Evolutionary conservation across 2,797 vertebrate genomes (phyloP), one percentile per base, ranked within the genome.

Genomic region (Sebastes jordani): DNA sequence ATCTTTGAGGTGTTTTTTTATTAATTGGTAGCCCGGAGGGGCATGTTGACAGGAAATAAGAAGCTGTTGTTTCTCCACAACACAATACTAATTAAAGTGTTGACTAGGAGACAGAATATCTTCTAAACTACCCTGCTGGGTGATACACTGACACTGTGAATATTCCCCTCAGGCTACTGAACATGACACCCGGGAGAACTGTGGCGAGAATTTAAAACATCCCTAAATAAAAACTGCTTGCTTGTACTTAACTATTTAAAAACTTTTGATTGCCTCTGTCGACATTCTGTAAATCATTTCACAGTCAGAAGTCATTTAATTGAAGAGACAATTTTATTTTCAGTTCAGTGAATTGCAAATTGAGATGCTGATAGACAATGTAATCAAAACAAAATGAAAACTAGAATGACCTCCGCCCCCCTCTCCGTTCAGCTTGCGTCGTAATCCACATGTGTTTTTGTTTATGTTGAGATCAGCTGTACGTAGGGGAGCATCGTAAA

Each of bases 1-100:
- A 91, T 91, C 82, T 92, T 86, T 89, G 88, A 92, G 86, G 87
- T 88, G 86, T 61, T 82, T 89, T 55, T 92, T 92, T 92, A 94
- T 93, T 92, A 92, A 91, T 91, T 91, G 86, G 90, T 87, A 74
- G 80, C 88, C 89, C 56, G 36, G 70, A 83, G 91, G 87, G 84
- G 30, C 71, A 62, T 88, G 89, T 90, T 91, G 91, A 92, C 89
- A 81, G 87, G 85, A 92, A 89, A 89, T 88, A 78, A 82, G 83
- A 88, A 88, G 84, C 72, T 76, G 83, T 87, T 94, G 82, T 89
- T 90, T 79, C 79, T 83, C 65, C 75, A 86, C 85, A 89, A 82
- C 85, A 87, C 83, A 86, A 87, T 88, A 84, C 91, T 92, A 93
- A 94, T 94, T 94, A 92, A 92, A 93, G 86, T 85, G 81, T 84